Evolutionary conservation across 2,113 vertebrate species (phyloP).

Genomic region (Mungos mungo): DNA sequence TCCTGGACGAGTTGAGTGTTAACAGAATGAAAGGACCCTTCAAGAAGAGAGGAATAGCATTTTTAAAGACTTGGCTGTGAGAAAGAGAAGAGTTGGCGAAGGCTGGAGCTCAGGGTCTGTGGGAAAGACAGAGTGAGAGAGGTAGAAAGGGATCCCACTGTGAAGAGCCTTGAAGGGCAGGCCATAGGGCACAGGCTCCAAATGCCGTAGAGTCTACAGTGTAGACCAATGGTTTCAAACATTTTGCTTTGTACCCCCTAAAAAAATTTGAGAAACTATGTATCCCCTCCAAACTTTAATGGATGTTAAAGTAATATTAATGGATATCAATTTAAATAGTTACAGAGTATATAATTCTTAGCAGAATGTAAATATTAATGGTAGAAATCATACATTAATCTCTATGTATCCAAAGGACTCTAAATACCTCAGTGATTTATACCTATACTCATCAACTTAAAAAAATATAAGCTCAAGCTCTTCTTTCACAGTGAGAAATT

Average conservation of each 20-base stretch:
- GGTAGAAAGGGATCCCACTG: rapidly evolving
- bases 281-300: background rate
- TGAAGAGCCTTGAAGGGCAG: background rate
- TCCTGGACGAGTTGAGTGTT: background rate
- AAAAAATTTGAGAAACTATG: background rate
- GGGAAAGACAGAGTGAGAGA: background rate
- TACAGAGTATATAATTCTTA: background rate
- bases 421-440: background rate
- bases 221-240: background rate
- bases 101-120: background rate
- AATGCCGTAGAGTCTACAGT: background rate
- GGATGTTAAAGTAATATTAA: background rate
- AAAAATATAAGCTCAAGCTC: background rate
- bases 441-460: background rate
- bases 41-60: background rate
- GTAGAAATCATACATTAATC: background rate
- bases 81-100: background rate
- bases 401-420: background rate
- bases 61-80: background rate
- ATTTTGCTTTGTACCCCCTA: background rate
- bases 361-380: background rate
- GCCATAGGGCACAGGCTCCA: rapidly evolving
- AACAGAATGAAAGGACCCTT: background rate
- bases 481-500: constrained; percentile 25
- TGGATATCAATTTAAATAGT: background rate